Evolutionary conservation across 2,888 invertebrate species (phyloP), one percentile per base, ranked within the genome.

Genomic region (Meghimatium bilineatum): DNA sequence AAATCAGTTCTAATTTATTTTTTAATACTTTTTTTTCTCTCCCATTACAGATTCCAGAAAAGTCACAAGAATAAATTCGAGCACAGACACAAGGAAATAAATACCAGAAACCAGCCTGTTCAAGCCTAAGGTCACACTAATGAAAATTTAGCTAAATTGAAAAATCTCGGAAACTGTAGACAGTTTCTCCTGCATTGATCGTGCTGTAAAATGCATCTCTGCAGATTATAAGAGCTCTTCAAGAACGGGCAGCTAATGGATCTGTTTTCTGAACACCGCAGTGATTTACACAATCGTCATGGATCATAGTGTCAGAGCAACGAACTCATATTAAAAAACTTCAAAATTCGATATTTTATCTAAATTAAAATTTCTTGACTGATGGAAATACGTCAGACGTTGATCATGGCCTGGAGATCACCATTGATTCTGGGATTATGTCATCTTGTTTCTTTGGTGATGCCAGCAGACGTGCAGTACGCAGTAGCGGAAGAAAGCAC

Each of bases 401-500:
- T 66, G 20, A 66, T 44, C 29, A 78, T 78, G 78, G 38, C 20
- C 26, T 66, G 78, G 44, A 66, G 10, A 49, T 26, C 67, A 23
- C 49, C 66, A 66, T 38, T 78, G 78, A 49, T 78, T 66, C 23
- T 63, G n/a, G 78, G 78, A 44, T 49, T 63, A 34, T 66, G 36
- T 38, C 60, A 60, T 77, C 12, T 63, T 34, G 60, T 77, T n/a
- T 2, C 32, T n/a, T 3, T 69, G 38, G 83, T 60, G 49, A 78
- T 32, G 66, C 56, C 83, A 3, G 85, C 83, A 0, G 85, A 85
- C 29, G 74, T 86, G 36, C 56, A 66, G 29, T 87, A 87, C 75
- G 80, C 83, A 10, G 82, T 87, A 6, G 56, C 67, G 23, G 87
- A 87, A 77, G 83, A 87, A 38, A 83, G 82, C 67, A 82, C 83